Evolutionary conservation across 2,113 vertebrate species (phyloP).

Genomic region (Archilochus colubris): DNA sequence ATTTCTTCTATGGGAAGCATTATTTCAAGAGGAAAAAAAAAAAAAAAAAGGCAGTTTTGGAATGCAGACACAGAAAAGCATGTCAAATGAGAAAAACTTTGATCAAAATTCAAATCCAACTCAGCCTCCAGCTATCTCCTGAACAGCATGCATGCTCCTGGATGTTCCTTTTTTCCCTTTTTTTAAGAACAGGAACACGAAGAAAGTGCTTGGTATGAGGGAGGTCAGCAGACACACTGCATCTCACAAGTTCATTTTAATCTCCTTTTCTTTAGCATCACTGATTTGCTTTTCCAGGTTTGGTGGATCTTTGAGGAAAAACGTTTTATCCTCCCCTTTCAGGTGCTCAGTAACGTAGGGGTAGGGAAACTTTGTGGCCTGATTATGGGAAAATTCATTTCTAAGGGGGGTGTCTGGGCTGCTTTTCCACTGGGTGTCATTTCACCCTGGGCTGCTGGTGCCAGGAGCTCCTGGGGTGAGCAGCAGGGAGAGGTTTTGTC

Average conservation of each 20-base stretch:
- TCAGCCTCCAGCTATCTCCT: slow-evolving; percentile 46
- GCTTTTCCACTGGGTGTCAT: accelerated
- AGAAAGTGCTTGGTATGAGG: neutral
- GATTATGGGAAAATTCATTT: slow-evolving; percentile 11
- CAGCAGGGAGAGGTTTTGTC: neutral
- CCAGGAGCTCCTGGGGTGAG: neutral
- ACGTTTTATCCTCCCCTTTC: slow-evolving; percentile 15
- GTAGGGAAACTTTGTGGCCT: slow-evolving; percentile 17
- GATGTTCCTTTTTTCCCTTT: neutral
- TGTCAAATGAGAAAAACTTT: slow-evolving; percentile 62
- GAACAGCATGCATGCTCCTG: slow-evolving; percentile 6
- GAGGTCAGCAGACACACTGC: neutral
- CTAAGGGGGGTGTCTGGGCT: neutral
- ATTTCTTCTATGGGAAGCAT: neutral
- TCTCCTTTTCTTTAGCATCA: slow-evolving; percentile 43
- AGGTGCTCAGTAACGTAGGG: neutral
- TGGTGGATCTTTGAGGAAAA: slow-evolving; percentile 5
- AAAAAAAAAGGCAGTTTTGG: slow-evolving; percentile 36
- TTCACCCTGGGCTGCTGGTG: neutral
- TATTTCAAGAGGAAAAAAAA: slow-evolving; percentile 18
- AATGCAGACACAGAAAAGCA: slow-evolving; percentile 46
- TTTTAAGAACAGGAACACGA: neutral
- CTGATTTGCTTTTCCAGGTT: slow-evolving; percentile 9
- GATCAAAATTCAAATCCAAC: slow-evolving; percentile 62
- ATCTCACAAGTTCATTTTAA: slow-evolving; percentile 5